Evolutionary conservation across 1,140 invertebrate genomes (phyloP).

Genomic region (Drosophila cardini): DNA sequence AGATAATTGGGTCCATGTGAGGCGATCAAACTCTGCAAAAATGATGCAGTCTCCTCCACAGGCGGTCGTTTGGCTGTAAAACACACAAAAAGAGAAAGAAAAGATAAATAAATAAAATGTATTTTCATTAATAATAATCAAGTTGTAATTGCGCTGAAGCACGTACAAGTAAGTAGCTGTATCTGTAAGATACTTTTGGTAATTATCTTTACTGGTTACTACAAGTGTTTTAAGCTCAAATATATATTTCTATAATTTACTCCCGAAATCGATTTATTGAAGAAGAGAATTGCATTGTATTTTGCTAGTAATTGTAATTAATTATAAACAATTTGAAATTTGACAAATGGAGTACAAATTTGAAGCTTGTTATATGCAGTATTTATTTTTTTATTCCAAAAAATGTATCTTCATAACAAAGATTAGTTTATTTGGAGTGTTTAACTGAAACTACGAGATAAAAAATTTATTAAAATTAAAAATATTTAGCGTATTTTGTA

Average conservation of each 20-base stretch:
- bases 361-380: no score
- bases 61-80: conserved; percentile 95
- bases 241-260: background rate
- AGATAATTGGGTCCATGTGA: conserved; percentile 98
- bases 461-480: no score
- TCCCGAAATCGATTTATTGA: background rate
- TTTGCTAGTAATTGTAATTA: conserved; percentile 5
- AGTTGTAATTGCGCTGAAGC: background rate
- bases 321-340: background rate
- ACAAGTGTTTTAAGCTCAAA: background rate
- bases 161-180: background rate
- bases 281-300: conserved; percentile 2
- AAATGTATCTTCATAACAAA: no score
- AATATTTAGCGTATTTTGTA: no score
- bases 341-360: background rate
- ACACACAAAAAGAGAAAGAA: no score
- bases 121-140: background rate
- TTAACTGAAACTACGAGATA: no score
- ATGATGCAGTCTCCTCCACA: conserved; percentile 97
- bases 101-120: background rate
- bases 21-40: conserved; percentile 95
- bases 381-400: no score
- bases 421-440: no score
- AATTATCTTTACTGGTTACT: no score
- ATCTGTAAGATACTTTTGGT: background rate